Evolutionary conservation across 1,140 invertebrate genomes (phyloP).

Genomic region (Zaprionus inermis): DNA sequence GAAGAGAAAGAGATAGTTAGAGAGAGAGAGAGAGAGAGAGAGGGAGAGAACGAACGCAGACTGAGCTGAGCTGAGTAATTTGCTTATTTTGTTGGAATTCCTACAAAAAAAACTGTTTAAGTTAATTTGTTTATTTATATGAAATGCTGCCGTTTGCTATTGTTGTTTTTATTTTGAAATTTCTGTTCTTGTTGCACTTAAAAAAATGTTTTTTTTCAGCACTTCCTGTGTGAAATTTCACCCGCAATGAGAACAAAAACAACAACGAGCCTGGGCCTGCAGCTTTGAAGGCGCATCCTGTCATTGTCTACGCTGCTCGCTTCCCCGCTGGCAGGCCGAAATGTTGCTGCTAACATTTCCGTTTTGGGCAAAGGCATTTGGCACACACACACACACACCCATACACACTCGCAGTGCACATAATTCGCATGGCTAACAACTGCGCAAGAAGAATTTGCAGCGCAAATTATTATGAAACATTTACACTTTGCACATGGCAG

Average conservation of each 20-base stretch:
- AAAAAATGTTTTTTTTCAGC: conserved; percentile 48
- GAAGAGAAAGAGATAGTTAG: not conserved
- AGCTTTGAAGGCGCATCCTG: conserved; percentile 40
- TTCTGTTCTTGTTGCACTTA: conserved; percentile 33
- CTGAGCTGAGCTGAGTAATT: conserved; percentile 8
- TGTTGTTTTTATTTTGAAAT: conserved; percentile 21
- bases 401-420: conserved; percentile 15
- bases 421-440: conserved; percentile 55
- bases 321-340: conserved; percentile 6
- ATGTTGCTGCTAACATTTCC: conserved; percentile 51
- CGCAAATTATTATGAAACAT: conserved; percentile 52
- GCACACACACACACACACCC: not conserved
- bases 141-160: not conserved
- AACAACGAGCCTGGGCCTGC: conserved; percentile 17
- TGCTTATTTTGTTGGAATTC: conserved; percentile 10
- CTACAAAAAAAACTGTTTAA: conserved; percentile 21
- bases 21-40: not conserved
- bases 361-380: conserved; percentile 26
- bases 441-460: conserved; percentile 52
- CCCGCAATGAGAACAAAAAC: conserved; percentile 29
- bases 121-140: conserved; percentile 57
- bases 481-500: conserved; percentile 50
- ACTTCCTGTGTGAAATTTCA: conserved; percentile 54
- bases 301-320: conserved; percentile 17
- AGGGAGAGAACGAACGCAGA: too few relatives aligned